Evolutionary conservation across 2,113 vertebrate genomes (phyloP), one percentile per base, ranked within the genome.

Genomic region (Trochalopteron elliotii): DNA sequence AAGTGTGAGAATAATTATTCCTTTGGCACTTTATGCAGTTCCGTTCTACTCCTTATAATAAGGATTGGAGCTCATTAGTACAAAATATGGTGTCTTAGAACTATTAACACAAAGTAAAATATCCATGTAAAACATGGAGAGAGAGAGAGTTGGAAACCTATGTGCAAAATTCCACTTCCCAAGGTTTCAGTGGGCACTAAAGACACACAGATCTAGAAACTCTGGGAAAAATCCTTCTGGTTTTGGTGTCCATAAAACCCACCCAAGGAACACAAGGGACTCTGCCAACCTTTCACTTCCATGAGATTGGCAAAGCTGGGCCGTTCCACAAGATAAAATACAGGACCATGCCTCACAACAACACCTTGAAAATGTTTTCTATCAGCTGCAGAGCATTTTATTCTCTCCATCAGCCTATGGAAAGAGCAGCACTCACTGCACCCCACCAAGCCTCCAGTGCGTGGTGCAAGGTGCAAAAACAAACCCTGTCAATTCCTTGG

Each of bases 1-100:
- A 79, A 83, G 42, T 79, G 81, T 79, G 74, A 94, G 79, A 89
- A 68, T 84, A 90, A 94, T 96, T 91, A 76, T 47, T 93, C 53
- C 49, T 94, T 57, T 89, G 81, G 57, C 87, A 82, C 81, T 93
- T 89, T 33, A 89, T 76, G 47, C 64, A 75, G 53, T 79, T 92
- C 91, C 1, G 0, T 84, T 91, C 69, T 71, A 44, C 76, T 93
- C 53, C 70, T 94, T 76, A n/a, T 39, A 47, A 30, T 31, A 63
- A 83, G 42, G 40, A 81, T 17, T 64, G n/a, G 40, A 82, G 40
- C 56, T 95, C 77, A 76, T 89, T 92, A 94, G 61, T 57, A 45
- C 44, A 78, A 94, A 91, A 76, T 75, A 81, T 0, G 64, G 60
- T 18, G 28, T 52, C 89, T 82, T 60, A 75, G 60, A 92, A 67